Percentiles rank a stretch among this genome's conserved stretches.
These are phyloP conservation scores for Zeuzera pyrina DNA, from an alignment of 2,888 invertebrate species.

Conservation along the genomic window DNA sequence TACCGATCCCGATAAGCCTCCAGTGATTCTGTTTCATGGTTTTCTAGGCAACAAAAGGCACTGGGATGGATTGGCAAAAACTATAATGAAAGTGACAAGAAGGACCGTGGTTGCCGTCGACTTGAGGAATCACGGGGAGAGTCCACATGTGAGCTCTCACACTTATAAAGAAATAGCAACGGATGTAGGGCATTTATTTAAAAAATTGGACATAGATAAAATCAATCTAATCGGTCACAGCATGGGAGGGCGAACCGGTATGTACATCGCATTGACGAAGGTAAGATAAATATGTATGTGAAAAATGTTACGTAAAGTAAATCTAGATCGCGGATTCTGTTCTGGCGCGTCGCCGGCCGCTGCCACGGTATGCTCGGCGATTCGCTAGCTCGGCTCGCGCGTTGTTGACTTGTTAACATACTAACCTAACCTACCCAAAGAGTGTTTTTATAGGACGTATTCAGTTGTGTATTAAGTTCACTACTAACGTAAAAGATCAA, in stretches of 20 bases:
- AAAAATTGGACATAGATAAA: constrained; percentile 72
- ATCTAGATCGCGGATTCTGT: too few relatives aligned
- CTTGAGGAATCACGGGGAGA: constrained; percentile 94
- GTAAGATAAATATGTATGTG: too few relatives aligned
- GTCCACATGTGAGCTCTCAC: constrained; percentile 83
- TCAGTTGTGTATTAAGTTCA: too few relatives aligned
- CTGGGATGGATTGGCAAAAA: constrained; percentile 87
- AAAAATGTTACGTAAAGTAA: too few relatives aligned
- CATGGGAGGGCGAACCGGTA: constrained; percentile 92
- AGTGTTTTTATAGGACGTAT: too few relatives aligned
- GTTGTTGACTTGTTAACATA: too few relatives aligned
- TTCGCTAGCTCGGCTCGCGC: too few relatives aligned
- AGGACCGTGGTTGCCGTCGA: constrained; percentile 88
- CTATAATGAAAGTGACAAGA: constrained; percentile 77
- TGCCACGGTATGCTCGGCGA: too few relatives aligned
- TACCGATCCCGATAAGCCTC: constrained; percentile 26
- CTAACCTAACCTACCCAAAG: too few relatives aligned
- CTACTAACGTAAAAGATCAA: too few relatives aligned
- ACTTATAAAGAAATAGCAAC: constrained; percentile 81
- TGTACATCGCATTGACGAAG: constrained; percentile 83
- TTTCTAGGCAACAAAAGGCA: constrained; percentile 90
- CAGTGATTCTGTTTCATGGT: constrained; percentile 81
- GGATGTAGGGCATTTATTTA: constrained; percentile 79
- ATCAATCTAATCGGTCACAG: constrained; percentile 87
- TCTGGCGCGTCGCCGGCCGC: too few relatives aligned